Evolutionary conservation across 2,797 vertebrate genomes (phyloP).

Genomic region (Harpagifer antarcticus): DNA sequence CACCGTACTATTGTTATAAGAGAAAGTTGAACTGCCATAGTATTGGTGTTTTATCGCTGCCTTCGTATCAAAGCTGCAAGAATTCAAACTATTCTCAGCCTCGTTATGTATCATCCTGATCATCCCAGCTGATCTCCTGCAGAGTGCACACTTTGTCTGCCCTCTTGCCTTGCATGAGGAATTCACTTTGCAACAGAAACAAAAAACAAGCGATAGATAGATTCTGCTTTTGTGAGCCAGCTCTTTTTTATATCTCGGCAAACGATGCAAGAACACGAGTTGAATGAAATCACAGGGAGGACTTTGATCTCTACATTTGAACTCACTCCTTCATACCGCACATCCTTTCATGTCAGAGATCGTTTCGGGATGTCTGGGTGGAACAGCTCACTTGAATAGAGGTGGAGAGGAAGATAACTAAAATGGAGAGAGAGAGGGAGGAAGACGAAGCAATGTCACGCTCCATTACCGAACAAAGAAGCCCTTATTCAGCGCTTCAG

Average conservation of each 20-base stretch:
- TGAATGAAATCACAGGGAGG: not conserved
- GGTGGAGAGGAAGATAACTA: constrained; percentile 31
- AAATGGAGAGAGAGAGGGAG: constrained; percentile 9
- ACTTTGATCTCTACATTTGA: constrained; percentile 40
- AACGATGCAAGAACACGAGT: too few relatives aligned
- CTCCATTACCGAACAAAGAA: constrained; percentile 50
- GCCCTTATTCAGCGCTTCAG: constrained; percentile 42
- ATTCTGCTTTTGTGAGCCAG: not conserved
- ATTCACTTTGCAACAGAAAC: not conserved
- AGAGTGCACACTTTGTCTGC: constrained; percentile 19
- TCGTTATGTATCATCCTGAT: constrained; percentile 39
- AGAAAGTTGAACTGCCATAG: not conserved
- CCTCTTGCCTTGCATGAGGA: not conserved
- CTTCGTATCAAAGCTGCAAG: constrained; percentile 17
- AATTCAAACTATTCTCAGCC: constrained; percentile 62
- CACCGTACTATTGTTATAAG: not conserved
- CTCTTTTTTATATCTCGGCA: constrained; percentile 5
- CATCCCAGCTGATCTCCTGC: constrained; percentile 43
- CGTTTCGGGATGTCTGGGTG: constrained; percentile 36
- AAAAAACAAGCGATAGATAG: not conserved
- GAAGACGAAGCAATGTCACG: constrained; percentile 27
- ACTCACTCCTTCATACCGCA: constrained; percentile 5
- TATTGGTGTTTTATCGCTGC: constrained; percentile 8
- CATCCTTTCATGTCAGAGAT: constrained; percentile 56
- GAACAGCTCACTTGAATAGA: constrained; percentile 16